Evolutionary conservation across 2,797 vertebrate genomes (phyloP).

Genomic region (Pantherophis vulpinus): DNA sequence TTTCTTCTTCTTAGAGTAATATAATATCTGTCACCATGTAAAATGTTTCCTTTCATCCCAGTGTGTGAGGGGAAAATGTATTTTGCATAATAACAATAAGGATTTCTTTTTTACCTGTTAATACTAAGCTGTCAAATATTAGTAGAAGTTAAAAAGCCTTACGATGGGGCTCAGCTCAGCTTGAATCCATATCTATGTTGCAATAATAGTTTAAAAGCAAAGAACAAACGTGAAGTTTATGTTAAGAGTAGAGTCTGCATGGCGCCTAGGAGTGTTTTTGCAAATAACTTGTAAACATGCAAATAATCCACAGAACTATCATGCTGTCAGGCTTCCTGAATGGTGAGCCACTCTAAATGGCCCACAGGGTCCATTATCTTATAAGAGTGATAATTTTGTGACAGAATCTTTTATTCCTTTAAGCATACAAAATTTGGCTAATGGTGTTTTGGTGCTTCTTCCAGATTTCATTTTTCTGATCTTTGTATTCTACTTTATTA

Average conservation of each 20-base stretch:
- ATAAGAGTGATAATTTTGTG: not conserved
- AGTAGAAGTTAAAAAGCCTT: not conserved
- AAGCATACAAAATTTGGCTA: not conserved
- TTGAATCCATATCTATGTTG: not conserved
- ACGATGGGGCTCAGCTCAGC: not conserved
- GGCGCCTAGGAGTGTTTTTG: not conserved
- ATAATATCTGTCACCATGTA: not conserved
- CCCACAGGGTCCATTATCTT: not conserved
- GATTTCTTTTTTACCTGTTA: conserved; percentile 13
- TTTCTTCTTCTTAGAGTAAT: conserved; percentile 6
- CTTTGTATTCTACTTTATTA: not conserved
- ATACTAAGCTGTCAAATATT: conserved; percentile 23
- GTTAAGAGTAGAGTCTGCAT: not conserved
- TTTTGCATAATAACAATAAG: conserved; percentile 10
- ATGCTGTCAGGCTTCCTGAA: not conserved
- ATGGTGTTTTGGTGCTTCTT: not conserved
- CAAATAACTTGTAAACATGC: not conserved
- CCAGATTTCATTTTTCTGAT: not conserved
- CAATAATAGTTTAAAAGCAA: conserved; percentile 21
- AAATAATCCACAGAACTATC: not conserved
- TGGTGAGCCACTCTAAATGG: not conserved
- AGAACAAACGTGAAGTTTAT: not conserved
- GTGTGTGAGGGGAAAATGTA: not conserved
- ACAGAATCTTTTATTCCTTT: not conserved
- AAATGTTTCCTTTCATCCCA: conserved; percentile 15